phyloP scores from a whole-genome alignment of 1,140 invertebrate genomes.

The Pogonus chalceus region DNA sequence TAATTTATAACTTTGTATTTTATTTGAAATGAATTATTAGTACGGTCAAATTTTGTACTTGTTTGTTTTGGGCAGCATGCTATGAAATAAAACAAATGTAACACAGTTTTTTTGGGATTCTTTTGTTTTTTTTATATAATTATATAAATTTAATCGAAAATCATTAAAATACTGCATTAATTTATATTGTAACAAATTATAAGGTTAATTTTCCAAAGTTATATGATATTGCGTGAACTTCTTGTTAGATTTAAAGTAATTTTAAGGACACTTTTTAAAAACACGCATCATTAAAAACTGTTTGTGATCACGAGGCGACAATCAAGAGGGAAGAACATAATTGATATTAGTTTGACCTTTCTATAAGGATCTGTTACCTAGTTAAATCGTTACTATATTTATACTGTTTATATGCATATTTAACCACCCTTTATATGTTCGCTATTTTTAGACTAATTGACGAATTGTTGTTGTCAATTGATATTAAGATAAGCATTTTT shows the following conservation, averaged over 20 bases:
- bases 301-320: not conserved
- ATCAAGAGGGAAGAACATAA: not conserved
- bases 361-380: not conserved
- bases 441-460: constrained; percentile 5
- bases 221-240: too few relatives aligned
- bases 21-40: not conserved
- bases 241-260: not conserved
- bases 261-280: not conserved
- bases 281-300: not conserved
- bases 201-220: too few relatives aligned
- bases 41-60: too few relatives aligned
- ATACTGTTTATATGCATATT: not conserved
- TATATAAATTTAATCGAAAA: not conserved
- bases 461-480: not conserved
- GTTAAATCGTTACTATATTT: not conserved
- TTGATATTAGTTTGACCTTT: constrained; percentile 4
- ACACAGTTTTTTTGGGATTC: too few relatives aligned
- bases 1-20: not conserved
- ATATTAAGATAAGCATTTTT: not conserved
- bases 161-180: not conserved
- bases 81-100: too few relatives aligned
- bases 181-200: too few relatives aligned
- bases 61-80: too few relatives aligned
- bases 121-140: too few relatives aligned
- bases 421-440: not conserved